Conservation (phyloP, 2,888 invertebrate genomes). For the Chymomyza fuscimana region DNA sequence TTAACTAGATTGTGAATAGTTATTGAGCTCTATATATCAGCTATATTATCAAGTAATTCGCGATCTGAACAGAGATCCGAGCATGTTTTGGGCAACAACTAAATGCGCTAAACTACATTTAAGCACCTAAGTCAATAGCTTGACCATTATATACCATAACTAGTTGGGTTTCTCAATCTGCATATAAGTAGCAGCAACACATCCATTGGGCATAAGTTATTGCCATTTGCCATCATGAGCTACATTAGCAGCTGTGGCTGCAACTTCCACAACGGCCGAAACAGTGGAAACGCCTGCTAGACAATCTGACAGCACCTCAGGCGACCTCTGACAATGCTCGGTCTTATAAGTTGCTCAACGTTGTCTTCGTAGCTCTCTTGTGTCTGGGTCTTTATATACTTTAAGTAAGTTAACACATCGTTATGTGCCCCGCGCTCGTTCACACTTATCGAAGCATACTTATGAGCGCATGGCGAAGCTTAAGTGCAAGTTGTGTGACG, state of each 20-base stretch:
- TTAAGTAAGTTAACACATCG: background rate
- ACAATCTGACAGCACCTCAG: constrained; percentile 30
- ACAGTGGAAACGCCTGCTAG: constrained; percentile 24
- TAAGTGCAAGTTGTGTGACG: constrained; percentile 36
- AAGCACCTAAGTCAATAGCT: too few species aligned
- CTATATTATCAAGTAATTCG: too few species aligned
- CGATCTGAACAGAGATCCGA: too few species aligned
- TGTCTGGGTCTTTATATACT: background rate
- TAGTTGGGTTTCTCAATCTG: background rate
- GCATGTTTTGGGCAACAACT: too few species aligned
- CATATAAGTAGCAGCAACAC: background rate
- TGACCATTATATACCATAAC: background rate
- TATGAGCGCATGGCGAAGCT: constrained; percentile 43
- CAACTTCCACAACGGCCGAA: background rate
- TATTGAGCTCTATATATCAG: too few species aligned
- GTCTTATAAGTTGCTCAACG: background rate
- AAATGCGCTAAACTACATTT: too few species aligned
- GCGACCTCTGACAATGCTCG: background rate
- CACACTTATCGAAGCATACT: constrained; percentile 62
- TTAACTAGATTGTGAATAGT: too few species aligned
- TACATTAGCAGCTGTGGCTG: constrained; percentile 5
- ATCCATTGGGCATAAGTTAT: background rate
- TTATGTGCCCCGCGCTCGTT: background rate
- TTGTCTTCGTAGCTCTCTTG: background rate
- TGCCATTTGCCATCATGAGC: background rate